Conservation (phyloP, 2,113 vertebrate genomes). For the Nesogale talazaci region DNA sequence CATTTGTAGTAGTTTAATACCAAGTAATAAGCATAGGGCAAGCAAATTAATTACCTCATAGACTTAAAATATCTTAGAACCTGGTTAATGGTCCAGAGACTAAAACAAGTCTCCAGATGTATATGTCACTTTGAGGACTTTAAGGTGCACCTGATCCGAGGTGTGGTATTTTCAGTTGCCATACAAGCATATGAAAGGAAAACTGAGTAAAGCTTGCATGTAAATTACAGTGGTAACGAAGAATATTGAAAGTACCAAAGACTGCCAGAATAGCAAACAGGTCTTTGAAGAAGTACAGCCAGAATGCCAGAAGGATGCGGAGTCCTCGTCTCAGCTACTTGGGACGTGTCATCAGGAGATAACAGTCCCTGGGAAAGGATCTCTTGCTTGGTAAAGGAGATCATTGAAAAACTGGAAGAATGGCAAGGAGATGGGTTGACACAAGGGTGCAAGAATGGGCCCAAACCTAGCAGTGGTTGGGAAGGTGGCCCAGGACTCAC, state of each 20-base stretch:
- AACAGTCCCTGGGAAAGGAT: not conserved
- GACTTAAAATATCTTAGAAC: slow-evolving; percentile 31
- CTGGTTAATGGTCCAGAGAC: not conserved
- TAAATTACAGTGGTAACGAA: not conserved
- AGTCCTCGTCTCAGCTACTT: not conserved
- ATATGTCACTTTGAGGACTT: not conserved
- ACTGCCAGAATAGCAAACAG: not conserved
- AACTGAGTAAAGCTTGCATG: not conserved
- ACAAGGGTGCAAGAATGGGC: not conserved
- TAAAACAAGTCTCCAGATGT: not conserved
- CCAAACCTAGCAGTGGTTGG: not conserved
- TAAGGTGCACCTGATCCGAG: too few species aligned
- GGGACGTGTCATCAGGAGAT: not conserved
- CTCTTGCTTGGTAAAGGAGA: not conserved
- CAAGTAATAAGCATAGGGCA: not conserved
- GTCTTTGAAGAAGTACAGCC: not conserved
- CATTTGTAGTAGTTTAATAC: not conserved
- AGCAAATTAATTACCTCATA: not conserved
- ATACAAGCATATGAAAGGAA: not conserved
- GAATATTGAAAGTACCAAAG: not conserved
- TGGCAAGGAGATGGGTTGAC: not conserved
- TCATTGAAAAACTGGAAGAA: not conserved
- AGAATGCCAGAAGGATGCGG: not conserved
- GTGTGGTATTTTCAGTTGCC: too few species aligned
- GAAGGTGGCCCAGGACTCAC: not conserved